These are phyloP conservation scores for Adelosebastes latens DNA, from an alignment of 2,797 vertebrate genomes.

Conservation along the genomic window DNA sequence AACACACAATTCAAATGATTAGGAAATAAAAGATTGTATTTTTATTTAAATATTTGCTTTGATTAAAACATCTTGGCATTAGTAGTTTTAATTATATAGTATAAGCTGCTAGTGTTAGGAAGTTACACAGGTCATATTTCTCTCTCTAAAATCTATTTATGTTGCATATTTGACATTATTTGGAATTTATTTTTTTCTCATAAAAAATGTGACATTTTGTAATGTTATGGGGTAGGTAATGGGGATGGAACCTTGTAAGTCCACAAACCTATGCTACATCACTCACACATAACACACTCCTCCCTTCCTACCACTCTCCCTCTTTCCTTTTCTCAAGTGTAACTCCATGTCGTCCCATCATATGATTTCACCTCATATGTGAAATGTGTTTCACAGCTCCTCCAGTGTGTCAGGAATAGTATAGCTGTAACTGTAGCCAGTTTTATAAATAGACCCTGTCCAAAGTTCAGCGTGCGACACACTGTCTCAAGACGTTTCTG, in stretches of 20 bases:
- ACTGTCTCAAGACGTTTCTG: constrained; percentile 57
- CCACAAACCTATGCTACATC: background rate
- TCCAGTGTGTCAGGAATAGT: constrained; percentile 73
- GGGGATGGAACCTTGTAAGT: background rate
- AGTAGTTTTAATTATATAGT: too few species aligned
- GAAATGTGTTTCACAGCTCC: constrained; percentile 63
- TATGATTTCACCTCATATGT: constrained; percentile 59
- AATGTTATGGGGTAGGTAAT: background rate
- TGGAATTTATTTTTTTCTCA: background rate
- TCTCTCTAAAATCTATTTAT: background rate
- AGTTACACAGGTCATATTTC: too few species aligned
- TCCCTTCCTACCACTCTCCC: background rate
- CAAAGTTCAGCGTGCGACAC: constrained; percentile 66
- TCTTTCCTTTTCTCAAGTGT: constrained; percentile 22
- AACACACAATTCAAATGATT: too few species aligned
- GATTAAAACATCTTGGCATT: too few species aligned
- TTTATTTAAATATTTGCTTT: too few species aligned
- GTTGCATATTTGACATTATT: background rate
- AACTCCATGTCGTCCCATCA: constrained; percentile 35
- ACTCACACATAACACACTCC: constrained; percentile 3
- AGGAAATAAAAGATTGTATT: too few species aligned
- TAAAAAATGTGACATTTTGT: background rate
- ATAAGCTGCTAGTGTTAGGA: too few species aligned
- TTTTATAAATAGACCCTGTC: constrained; percentile 76
- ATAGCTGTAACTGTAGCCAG: constrained; percentile 76